phyloP scores from a whole-genome alignment of 2,113 vertebrate genomes.

The Salvelinus sp. region DNA sequence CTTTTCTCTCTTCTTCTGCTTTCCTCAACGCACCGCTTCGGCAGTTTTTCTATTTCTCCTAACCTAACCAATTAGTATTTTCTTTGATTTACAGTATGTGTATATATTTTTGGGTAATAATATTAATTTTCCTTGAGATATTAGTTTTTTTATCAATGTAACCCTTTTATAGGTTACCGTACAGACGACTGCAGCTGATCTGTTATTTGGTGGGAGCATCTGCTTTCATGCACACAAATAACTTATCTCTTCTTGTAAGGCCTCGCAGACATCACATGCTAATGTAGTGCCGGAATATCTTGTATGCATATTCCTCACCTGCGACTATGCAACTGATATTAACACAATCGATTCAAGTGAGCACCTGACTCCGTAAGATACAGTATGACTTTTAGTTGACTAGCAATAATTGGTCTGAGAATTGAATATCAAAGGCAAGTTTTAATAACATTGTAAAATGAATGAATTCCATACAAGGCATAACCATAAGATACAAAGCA shows the following conservation, averaged over 20 bases:
- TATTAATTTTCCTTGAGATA: background rate
- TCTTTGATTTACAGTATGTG: slow-evolving; percentile 30
- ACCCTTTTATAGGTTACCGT: background rate
- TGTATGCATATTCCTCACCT: too few species aligned
- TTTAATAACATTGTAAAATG: too few species aligned
- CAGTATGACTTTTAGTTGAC: too few species aligned
- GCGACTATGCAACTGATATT: too few species aligned
- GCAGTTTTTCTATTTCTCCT: slow-evolving; percentile 21
- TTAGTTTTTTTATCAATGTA: background rate
- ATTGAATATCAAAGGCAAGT: too few species aligned
- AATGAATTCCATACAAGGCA: too few species aligned
- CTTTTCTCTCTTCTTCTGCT: slow-evolving; percentile 44
- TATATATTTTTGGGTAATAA: slow-evolving; percentile 4
- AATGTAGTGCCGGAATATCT: background rate
- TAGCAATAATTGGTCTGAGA: too few species aligned
- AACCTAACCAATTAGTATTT: slow-evolving; percentile 5
- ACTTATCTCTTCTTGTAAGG: background rate
- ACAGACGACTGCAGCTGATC: background rate
- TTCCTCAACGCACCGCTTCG: slow-evolving; percentile 43
- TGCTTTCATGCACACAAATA: background rate
- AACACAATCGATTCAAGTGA: too few species aligned
- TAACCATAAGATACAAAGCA: too few species aligned
- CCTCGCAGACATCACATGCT: background rate
- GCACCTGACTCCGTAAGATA: too few species aligned
- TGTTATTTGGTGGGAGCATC: background rate